Conservation (phyloP, 2,888 invertebrate genomes). For the Dryomyza anilis region DNA sequence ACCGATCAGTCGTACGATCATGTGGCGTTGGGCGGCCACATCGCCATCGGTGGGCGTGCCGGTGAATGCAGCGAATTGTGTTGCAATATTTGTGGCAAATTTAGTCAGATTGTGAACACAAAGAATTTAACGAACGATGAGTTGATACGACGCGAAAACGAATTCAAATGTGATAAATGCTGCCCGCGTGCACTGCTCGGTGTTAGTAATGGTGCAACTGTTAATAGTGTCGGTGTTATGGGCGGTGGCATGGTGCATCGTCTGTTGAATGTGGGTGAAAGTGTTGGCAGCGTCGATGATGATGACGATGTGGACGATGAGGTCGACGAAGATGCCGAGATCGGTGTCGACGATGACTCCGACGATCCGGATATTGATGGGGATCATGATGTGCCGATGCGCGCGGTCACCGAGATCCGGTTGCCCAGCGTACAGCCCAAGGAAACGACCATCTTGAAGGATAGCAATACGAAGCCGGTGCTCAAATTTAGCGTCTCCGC, state of each 20-base stretch:
- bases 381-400: constrained; percentile 31
- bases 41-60: constrained; percentile 32
- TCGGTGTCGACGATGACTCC: constrained; percentile 44
- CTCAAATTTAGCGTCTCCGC: constrained; percentile 93
- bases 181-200: constrained; percentile 29
- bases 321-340: constrained; percentile 39
- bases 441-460: constrained; percentile 57
- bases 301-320: constrained; percentile 23
- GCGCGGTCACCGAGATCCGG: constrained; percentile 39
- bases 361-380: constrained; percentile 45
- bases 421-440: constrained; percentile 49
- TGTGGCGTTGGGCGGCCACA: constrained; percentile 29
- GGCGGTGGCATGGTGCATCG: constrained; percentile 32
- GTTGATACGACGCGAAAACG: constrained; percentile 42
- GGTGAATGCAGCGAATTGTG: constrained; percentile 48
- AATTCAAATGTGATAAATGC: constrained; percentile 57
- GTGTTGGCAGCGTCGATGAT: constrained; percentile 47
- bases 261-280: constrained; percentile 38
- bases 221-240: constrained; percentile 46
- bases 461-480: constrained; percentile 70
- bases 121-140: constrained; percentile 45
- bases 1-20: constrained; percentile 25
- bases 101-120: constrained; percentile 43
- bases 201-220: constrained; percentile 40
- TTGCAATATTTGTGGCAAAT: constrained; percentile 53